Evolutionary conservation across 2,797 vertebrate genomes (phyloP).

Genomic region (Acanthornis magna): DNA sequence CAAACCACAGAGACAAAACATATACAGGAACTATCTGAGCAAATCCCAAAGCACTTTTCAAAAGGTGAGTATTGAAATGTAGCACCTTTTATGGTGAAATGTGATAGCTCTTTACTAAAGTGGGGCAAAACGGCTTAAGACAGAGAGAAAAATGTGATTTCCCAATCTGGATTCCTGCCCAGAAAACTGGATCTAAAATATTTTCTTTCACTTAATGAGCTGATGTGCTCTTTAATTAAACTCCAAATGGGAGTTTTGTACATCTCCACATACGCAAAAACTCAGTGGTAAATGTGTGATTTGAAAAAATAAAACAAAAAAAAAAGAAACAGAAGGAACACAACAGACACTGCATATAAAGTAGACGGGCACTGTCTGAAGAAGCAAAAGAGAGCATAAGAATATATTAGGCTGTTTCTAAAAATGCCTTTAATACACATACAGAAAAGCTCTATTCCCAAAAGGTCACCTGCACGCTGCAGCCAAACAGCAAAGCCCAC

Average conservation of each 20-base stretch:
- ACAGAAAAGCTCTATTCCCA: neutral
- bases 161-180: neutral
- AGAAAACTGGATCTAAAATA: neutral
- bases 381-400: neutral
- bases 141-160: neutral
- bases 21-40: neutral
- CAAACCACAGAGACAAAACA: neutral
- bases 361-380: neutral
- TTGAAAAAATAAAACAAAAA: neutral
- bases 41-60: neutral
- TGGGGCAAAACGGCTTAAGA: neutral
- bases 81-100: neutral
- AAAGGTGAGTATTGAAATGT: neutral
- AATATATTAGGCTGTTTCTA: neutral
- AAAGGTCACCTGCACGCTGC: constrained; percentile 6
- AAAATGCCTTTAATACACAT: neutral
- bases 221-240: neutral
- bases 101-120: neutral
- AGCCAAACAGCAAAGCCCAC: neutral
- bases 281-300: neutral
- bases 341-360: neutral
- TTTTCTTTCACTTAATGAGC: neutral
- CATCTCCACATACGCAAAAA: neutral
- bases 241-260: neutral
- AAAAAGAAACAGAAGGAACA: neutral